Percentiles rank a stretch among this genome's conserved stretches.
Conservation (phyloP, 2,113 vertebrate species). For the Scomber colias region DNA sequence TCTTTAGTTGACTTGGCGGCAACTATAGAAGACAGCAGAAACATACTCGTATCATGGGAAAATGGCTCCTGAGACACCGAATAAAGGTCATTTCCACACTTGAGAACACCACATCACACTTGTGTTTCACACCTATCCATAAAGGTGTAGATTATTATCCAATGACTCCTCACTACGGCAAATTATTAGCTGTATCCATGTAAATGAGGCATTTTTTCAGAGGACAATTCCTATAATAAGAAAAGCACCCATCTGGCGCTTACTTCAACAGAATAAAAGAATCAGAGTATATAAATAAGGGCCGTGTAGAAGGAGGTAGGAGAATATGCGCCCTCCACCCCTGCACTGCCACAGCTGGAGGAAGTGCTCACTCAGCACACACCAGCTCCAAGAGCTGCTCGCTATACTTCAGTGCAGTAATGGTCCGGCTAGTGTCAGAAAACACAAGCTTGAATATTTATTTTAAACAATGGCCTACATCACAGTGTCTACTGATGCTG, state of each 20-base stretch:
- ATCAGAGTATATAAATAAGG: not conserved
- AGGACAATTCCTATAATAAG: not conserved
- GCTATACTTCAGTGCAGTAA: constrained; percentile 15
- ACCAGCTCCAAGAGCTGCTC: not conserved
- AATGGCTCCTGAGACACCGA: not conserved
- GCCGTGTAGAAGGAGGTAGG: constrained; percentile 2
- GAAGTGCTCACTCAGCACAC: constrained; percentile 63
- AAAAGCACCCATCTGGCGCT: constrained; percentile 45
- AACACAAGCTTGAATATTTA: constrained; percentile 39
- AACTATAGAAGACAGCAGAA: not conserved
- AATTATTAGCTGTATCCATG: not conserved
- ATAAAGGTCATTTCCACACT: constrained; percentile 3
- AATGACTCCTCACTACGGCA: not conserved
- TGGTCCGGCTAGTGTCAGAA: constrained; percentile 20
- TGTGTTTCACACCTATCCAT: constrained; percentile 35
- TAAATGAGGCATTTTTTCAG: not conserved
- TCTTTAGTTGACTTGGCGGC: not conserved
- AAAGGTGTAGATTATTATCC: constrained; percentile 40
- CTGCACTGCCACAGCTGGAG: constrained; percentile 38
- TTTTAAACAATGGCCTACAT: constrained; percentile 19
- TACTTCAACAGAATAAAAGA: constrained; percentile 43
- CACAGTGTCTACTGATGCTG: not conserved
- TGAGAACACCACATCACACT: not conserved
- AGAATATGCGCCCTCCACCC: not conserved
- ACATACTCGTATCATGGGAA: not conserved